Percentiles rank a stretch among this genome's conserved stretches.
Conservation (phyloP, 2,888 invertebrate species). For the Gandaritis pyraliata region DNA sequence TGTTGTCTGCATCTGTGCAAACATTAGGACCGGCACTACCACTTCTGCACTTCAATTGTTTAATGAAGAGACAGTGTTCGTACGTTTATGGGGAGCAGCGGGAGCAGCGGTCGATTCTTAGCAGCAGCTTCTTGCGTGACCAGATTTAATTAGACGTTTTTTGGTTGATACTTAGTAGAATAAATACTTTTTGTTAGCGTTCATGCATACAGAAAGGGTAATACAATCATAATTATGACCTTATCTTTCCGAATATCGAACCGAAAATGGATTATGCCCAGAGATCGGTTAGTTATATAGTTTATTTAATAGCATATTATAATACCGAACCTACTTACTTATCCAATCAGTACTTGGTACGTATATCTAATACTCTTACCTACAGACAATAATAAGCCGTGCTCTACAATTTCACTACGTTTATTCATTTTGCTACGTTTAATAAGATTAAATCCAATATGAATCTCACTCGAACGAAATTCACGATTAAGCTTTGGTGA, state of each 20-base stretch:
- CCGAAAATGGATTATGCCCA: too few species aligned
- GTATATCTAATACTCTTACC: too few species aligned
- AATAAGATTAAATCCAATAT: constrained; percentile 33
- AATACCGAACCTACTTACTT: too few species aligned
- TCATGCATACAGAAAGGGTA: too few species aligned
- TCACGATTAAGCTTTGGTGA: constrained; percentile 31
- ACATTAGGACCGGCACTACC: constrained; percentile 29
- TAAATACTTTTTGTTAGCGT: too few species aligned
- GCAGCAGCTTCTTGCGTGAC: constrained; percentile 15
- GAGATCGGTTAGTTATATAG: too few species aligned
- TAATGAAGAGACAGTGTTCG: constrained; percentile 39
- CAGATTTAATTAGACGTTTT: constrained; percentile 14
- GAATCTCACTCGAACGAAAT: constrained; percentile 21
- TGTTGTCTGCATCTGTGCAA: constrained; percentile 50
- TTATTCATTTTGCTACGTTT: constrained; percentile 24
- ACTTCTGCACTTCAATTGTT: constrained; percentile 45
- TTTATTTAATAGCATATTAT: too few species aligned
- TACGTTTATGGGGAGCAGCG: constrained; percentile 7
- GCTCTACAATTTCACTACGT: constrained; percentile 16
- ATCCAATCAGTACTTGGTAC: too few species aligned
- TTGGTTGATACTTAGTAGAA: too few species aligned
- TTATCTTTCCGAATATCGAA: too few species aligned
- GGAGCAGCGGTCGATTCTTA: constrained; percentile 12
- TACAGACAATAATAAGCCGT: too few species aligned
- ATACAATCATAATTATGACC: too few species aligned